Percentiles rank a stretch among this genome's conserved stretches.
Evolutionary conservation across 2,797 vertebrate genomes (phyloP).

Genomic region (Gallinago stenura): DNA sequence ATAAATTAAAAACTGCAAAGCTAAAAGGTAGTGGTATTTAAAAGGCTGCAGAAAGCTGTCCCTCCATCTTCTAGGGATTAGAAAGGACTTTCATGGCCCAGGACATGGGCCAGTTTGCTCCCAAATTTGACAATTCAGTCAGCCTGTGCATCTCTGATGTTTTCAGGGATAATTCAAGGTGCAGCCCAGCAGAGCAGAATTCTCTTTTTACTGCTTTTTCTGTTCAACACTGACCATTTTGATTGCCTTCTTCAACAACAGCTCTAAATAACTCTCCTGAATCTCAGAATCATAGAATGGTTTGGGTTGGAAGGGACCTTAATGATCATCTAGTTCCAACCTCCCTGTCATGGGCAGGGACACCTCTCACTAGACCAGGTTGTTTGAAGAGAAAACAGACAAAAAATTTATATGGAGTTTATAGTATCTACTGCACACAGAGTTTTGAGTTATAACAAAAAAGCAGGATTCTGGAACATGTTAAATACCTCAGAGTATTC

Average conservation of each 20-base stretch:
- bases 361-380: background rate
- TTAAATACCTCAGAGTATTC: constrained; percentile 95
- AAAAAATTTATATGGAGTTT: fast-evolving
- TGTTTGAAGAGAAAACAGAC: background rate
- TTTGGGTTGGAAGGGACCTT: background rate
- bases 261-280: background rate
- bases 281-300: background rate
- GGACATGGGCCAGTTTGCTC: background rate
- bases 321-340: background rate
- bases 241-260: background rate
- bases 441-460: background rate
- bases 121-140: background rate
- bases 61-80: background rate
- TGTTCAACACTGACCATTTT: background rate
- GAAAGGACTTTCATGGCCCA: background rate
- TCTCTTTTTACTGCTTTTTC: background rate
- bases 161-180: background rate
- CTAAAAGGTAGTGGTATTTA: background rate
- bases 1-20: background rate
- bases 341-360: background rate
- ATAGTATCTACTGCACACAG: fast-evolving
- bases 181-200: background rate
- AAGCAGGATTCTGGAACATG: background rate
- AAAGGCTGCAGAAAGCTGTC: background rate
- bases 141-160: fast-evolving